Evolutionary conservation across 2,888 invertebrate genomes (phyloP).

Genomic region (Andrena chrysosceles): DNA sequence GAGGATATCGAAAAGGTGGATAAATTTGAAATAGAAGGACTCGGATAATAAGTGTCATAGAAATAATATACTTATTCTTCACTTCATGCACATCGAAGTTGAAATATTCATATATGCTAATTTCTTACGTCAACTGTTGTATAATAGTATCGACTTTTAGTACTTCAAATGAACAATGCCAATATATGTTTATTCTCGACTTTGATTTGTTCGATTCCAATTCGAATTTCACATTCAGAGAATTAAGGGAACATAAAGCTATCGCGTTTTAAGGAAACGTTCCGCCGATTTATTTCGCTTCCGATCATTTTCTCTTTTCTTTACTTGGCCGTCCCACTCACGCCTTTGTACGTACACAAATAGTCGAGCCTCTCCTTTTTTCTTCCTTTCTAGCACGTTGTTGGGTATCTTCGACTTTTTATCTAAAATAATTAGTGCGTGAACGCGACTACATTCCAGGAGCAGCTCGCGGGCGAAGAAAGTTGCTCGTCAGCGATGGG

Average conservation of each 20-base stretch:
- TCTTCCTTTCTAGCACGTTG: constrained; percentile 13
- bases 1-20: neutral
- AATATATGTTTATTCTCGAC: neutral
- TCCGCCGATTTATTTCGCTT: constrained; percentile 12
- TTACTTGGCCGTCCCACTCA: neutral
- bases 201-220: neutral
- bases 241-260: neutral
- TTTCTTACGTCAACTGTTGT: neutral
- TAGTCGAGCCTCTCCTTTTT: constrained; percentile 1
- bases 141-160: neutral
- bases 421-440: constrained; percentile 77
- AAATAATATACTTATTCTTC: neutral
- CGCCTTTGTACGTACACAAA: neutral
- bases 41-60: neutral
- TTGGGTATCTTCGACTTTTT: constrained; percentile 69
- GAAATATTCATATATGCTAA: neutral
- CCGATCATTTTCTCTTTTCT: constrained; percentile 27
- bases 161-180: neutral
- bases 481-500: constrained; percentile 56
- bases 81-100: neutral
- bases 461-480: constrained; percentile 62
- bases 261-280: constrained; percentile 6
- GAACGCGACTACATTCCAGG: constrained; percentile 74
- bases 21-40: neutral
- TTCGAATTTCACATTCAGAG: neutral